Conservation (phyloP, 1,140 invertebrate genomes). For the Brachionus calyciflorus region DNA sequence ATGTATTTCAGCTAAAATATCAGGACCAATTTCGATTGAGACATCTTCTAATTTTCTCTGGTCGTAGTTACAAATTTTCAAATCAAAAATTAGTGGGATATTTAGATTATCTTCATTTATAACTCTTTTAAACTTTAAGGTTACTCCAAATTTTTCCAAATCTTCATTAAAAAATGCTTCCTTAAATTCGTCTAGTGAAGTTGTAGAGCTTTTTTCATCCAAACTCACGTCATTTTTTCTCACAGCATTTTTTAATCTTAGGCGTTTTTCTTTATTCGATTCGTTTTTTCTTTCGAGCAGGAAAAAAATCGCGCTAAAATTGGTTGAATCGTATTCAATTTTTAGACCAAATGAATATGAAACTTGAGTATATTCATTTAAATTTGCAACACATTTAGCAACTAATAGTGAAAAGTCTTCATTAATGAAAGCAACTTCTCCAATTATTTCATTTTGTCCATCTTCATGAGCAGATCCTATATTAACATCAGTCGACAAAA, state of each 20-base stretch:
- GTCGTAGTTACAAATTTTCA: background rate
- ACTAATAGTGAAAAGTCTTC: background rate
- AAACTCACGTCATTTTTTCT: background rate
- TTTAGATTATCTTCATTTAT: constrained; percentile 16
- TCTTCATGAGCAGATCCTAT: background rate
- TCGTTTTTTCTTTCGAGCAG: background rate
- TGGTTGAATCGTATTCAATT: background rate
- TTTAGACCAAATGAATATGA: background rate
- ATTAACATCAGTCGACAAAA: background rate
- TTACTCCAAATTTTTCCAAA: background rate
- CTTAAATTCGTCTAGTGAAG: background rate
- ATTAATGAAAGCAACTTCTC: constrained; percentile 3
- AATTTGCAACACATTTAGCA: background rate
- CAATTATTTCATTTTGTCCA: background rate
- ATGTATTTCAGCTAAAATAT: background rate
- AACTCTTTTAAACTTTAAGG: background rate
- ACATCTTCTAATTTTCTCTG: background rate
- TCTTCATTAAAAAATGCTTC: background rate
- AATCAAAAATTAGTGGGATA: background rate
- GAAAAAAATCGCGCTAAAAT: constrained; percentile 13
- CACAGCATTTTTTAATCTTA: background rate
- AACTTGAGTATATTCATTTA: background rate
- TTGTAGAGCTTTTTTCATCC: background rate
- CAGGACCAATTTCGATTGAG: background rate
- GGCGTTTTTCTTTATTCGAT: background rate